phyloP scores from a whole-genome alignment of 2,888 invertebrate species.

The Pandemis cinnamomeana region DNA sequence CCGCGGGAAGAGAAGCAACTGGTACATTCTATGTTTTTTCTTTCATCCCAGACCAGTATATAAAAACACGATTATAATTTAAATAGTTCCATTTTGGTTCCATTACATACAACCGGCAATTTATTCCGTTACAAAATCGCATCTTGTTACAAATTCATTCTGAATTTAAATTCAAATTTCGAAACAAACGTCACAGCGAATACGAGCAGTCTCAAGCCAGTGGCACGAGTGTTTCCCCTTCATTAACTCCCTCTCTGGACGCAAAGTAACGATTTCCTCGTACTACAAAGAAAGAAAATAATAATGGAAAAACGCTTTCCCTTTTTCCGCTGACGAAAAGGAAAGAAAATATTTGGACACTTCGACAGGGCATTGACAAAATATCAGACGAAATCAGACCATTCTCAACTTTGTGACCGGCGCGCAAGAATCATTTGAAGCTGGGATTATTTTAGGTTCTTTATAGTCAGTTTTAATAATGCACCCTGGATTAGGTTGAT shows the following conservation, averaged over 20 bases:
- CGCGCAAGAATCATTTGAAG: background rate
- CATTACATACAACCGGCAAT: no score
- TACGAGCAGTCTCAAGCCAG: slow-evolving; percentile 8
- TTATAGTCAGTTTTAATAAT: slow-evolving; percentile 46
- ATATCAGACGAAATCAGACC: slow-evolving; percentile 44
- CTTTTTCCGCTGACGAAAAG: slow-evolving; percentile 55
- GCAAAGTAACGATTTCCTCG: slow-evolving; percentile 29
- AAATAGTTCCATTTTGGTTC: no score
- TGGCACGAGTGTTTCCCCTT: slow-evolving; percentile 26
- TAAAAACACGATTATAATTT: no score
- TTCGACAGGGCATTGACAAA: slow-evolving; percentile 47
- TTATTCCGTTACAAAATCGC: background rate
- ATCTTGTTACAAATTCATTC: background rate
- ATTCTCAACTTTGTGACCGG: slow-evolving; percentile 20
- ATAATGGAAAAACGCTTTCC: slow-evolving; percentile 50
- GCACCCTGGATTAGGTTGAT: slow-evolving; percentile 53
- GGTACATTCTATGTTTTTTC: no score
- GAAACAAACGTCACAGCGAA: background rate
- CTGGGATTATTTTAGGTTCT: slow-evolving; percentile 3
- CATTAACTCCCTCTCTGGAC: slow-evolving; percentile 28
- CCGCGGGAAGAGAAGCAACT: no score
- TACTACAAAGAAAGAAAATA: slow-evolving; percentile 45
- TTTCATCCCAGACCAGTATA: no score
- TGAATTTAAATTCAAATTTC: slow-evolving; percentile 6
- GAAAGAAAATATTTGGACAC: slow-evolving; percentile 63